Base-by-base conservation (phyloP, 2,113 vertebrate genomes). In the Sciurus niger region DNA sequence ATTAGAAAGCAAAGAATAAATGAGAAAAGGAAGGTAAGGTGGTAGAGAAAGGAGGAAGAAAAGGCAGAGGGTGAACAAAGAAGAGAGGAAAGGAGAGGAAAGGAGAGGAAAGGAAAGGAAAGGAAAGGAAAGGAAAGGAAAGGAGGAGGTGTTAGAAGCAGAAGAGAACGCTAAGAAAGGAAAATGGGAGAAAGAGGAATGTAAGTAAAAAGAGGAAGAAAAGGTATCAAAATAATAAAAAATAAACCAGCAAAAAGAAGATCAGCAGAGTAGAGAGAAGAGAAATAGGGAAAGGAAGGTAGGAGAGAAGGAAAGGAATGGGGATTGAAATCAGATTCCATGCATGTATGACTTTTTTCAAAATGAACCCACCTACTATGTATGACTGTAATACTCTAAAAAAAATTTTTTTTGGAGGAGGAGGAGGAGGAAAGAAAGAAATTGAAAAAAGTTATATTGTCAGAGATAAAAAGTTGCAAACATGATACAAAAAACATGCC, bases 1-100 rank as follows among this genome's bases (percentile, higher is more conserved):
- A 4, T n/a, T 5, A 37, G 84, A 73, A 79, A 28, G 65, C 17
- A 55, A 55, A 89, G 53, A 25, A 20, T 5, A 48, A 32, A 60
- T n/a, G 37, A 6, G 34, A 34, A 12, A 17, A 88, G 16, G 55
- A 34, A 43, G 51, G 17, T 32, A 28, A 55, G 34, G 48, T 32
- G 5, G 17, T 1, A 1, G 40, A 25, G 14, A 2, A 4, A n/a
- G 6, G 8, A 55, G 22, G 22, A 25, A 11, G 7, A 74, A 14
- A 76, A 3, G 55, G 55, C 18, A 58, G 7, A n/a, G 13, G 13
- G 4, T 16, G 5, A 28, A 55, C 5, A 6, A 82, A 13, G 6
- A 67, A 34, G 37, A 37, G 28, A 37, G 20, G 30, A 20, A 8
- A 6, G 4, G 51, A 10, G 37, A 73, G 24, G 17, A 32, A n/a